These are phyloP conservation scores for Pitangus sulphuratus DNA, from an alignment of 2,797 vertebrate species.

Conservation along the genomic window DNA sequence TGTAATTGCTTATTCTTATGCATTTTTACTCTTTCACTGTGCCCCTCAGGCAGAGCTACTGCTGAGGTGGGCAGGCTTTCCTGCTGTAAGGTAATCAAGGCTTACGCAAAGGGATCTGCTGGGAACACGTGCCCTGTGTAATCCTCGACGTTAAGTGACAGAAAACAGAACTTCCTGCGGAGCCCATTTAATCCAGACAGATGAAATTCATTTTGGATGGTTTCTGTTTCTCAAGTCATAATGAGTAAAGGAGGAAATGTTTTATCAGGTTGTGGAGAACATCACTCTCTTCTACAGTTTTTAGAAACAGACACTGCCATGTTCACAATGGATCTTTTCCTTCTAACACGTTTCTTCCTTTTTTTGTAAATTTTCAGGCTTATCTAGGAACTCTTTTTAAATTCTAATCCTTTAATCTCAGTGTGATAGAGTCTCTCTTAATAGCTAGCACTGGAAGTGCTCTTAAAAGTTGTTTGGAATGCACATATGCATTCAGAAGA, in stretches of 20 bases:
- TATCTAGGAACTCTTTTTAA: neutral
- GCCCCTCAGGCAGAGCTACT: neutral
- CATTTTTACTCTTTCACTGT: neutral
- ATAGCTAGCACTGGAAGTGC: neutral
- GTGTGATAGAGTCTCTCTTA: neutral
- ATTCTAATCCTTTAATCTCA: constrained; percentile 14
- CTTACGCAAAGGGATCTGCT: neutral
- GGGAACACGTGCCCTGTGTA: neutral
- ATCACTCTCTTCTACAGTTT: neutral
- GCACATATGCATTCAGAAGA: neutral
- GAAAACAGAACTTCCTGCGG: neutral
- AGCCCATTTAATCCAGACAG: neutral
- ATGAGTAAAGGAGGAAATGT: neutral
- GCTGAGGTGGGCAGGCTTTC: neutral
- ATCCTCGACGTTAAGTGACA: neutral
- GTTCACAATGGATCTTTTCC: neutral
- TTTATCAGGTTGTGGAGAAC: neutral
- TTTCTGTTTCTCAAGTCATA: constrained; percentile 1
- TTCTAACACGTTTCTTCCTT: neutral
- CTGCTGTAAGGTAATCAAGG: neutral
- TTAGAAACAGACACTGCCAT: neutral
- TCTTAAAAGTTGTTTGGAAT: neutral
- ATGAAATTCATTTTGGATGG: neutral
- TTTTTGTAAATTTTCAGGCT: neutral
- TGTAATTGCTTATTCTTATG: neutral